Percentiles rank a stretch among this genome's conserved stretches.
phyloP scores from a whole-genome alignment of 2,888 invertebrate species.

The Apodemia hepburni region DNA sequence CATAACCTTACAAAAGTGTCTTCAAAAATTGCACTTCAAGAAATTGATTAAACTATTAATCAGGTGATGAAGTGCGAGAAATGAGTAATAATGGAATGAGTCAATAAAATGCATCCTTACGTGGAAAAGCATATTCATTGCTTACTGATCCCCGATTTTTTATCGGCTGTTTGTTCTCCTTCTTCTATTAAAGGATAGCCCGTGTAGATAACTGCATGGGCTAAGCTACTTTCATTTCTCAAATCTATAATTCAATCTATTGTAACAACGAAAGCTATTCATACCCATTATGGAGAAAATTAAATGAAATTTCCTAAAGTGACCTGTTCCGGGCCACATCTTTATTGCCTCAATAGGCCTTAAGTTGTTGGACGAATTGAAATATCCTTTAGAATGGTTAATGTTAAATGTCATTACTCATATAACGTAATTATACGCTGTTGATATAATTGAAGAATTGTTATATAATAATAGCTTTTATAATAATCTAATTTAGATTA shows the following conservation, averaged over 20 bases:
- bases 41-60: neutral
- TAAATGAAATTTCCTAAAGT: slow-evolving; percentile 46
- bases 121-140: neutral
- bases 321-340: slow-evolving; percentile 53
- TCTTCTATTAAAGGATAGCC: neutral
- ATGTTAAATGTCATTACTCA: neutral
- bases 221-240: neutral
- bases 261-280: neutral
- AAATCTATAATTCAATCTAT: neutral
- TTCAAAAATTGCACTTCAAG: too few species aligned
- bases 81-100: slow-evolving; percentile 5
- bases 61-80: neutral
- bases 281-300: slow-evolving; percentile 21
- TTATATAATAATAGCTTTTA: neutral
- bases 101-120: neutral
- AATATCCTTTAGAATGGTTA: slow-evolving; percentile 56
- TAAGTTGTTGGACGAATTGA: slow-evolving; percentile 55
- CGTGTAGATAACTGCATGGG: too few species aligned
- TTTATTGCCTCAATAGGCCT: slow-evolving; percentile 54
- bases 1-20: too few species aligned
- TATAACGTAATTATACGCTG: neutral
- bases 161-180: neutral
- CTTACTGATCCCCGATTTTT: too few species aligned
- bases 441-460: neutral
- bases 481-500: too few species aligned